Conservation (phyloP, 2,113 vertebrate species). For the Chlamydotis undulata region DNA sequence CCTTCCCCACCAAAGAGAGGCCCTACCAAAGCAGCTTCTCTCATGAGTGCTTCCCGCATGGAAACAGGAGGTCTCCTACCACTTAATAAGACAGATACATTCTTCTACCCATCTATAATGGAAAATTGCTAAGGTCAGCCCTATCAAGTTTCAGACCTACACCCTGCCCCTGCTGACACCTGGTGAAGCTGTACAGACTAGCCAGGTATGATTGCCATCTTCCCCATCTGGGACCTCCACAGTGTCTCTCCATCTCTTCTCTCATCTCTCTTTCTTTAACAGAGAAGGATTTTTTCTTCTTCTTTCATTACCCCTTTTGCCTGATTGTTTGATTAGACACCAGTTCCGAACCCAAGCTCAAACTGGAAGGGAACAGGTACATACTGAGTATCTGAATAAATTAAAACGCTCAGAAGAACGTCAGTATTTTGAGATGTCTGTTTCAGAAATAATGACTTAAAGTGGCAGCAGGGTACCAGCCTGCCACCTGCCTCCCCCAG, state of each 20-base stretch:
- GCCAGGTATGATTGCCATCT: not conserved
- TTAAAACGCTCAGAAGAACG: not conserved
- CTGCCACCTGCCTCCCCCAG: not conserved
- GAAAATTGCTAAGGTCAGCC: not conserved
- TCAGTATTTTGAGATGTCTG: not conserved
- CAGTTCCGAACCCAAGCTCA: not conserved
- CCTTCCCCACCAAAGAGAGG: not conserved
- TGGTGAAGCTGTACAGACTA: not conserved
- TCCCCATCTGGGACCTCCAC: not conserved
- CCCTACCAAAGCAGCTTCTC: not conserved
- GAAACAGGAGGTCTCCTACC: not conserved
- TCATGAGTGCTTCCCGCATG: rapidly evolving
- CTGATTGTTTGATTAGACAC: not conserved
- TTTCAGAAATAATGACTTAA: not conserved
- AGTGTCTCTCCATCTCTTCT: not conserved
- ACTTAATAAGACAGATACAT: not conserved
- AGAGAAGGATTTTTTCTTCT: not conserved
- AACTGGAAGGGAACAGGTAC: not conserved
- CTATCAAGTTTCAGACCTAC: not conserved
- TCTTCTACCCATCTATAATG: not conserved
- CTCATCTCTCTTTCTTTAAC: not conserved
- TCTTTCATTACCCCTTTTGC: not conserved
- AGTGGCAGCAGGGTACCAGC: not conserved
- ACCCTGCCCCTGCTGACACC: not conserved
- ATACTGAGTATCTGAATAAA: not conserved